Evolutionary conservation across 1,140 invertebrate species (phyloP).

Genomic region (Pogonognathellus flavescens): DNA sequence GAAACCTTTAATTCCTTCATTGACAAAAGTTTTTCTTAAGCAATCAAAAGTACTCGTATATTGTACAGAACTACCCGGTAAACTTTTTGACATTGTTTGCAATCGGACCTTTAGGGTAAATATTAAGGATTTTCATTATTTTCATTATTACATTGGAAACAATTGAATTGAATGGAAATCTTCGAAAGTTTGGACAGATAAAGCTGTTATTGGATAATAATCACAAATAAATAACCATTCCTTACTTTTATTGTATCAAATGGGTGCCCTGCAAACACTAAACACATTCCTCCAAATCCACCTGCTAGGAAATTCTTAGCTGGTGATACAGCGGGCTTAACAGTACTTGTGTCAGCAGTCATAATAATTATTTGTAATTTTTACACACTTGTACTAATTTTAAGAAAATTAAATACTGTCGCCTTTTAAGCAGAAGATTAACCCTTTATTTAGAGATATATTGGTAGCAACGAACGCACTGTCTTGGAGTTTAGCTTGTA

Average conservation of each 20-base stretch:
- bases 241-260: slow-evolving; percentile 70
- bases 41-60: neutral
- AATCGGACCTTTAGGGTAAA: neutral
- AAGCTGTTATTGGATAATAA: no score
- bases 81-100: neutral
- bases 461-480: no score
- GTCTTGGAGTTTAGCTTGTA: no score
- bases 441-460: no score
- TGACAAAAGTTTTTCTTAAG: neutral
- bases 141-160: neutral
- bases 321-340: slow-evolving; percentile 68
- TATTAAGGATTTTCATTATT: neutral
- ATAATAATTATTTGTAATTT: no score
- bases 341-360: neutral
- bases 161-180: no score
- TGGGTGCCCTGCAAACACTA: slow-evolving; percentile 76
- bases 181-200: no score
- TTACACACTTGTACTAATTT: no score
- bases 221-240: no score
- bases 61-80: neutral
- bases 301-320: slow-evolving; percentile 76
- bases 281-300: slow-evolving; percentile 76
- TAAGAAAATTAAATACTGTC: no score
- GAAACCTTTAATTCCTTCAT: slow-evolving; percentile 9
- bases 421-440: no score